Conservation (phyloP, 1,140 invertebrate species). For the Megathymus violae region DNA sequence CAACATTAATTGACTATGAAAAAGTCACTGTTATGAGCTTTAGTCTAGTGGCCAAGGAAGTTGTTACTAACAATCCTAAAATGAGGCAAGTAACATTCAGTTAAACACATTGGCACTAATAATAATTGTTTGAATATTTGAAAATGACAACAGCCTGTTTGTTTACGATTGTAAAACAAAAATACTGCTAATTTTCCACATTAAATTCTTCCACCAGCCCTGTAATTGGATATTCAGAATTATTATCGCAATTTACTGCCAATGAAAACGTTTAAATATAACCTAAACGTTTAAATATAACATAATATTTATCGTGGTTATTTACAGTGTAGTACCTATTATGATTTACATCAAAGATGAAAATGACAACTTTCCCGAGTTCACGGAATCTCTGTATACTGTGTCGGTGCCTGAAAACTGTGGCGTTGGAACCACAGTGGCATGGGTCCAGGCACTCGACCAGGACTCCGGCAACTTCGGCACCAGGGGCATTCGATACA, state of each 20-base stretch:
- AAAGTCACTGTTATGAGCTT: constrained; percentile 91
- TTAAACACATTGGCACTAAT: too few relatives aligned
- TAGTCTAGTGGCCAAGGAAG: constrained; percentile 93
- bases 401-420: constrained; percentile 93
- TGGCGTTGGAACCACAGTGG: constrained; percentile 90
- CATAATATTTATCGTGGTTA: too few relatives aligned
- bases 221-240: too few relatives aligned
- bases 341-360: constrained; percentile 94
- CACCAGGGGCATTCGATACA: constrained; percentile 94
- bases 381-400: constrained; percentile 91
- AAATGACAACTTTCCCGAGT: constrained; percentile 97
- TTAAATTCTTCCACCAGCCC: too few relatives aligned
- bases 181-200: too few relatives aligned
- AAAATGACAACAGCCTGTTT: too few relatives aligned
- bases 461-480: constrained; percentile 94
- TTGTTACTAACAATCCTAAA: constrained; percentile 88
- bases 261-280: too few relatives aligned
- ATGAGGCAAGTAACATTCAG: constrained; percentile 76
- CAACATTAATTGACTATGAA: constrained; percentile 94
- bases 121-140: too few relatives aligned
- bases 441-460: constrained; percentile 92
- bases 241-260: constrained; percentile 5
- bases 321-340: constrained; percentile 90
- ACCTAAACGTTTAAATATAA: too few relatives aligned
- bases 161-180: too few relatives aligned